Evolutionary conservation across 2,888 invertebrate species (phyloP), one percentile per base, ranked within the genome.

Genomic region (Drosophila nr. perissopoda): DNA sequence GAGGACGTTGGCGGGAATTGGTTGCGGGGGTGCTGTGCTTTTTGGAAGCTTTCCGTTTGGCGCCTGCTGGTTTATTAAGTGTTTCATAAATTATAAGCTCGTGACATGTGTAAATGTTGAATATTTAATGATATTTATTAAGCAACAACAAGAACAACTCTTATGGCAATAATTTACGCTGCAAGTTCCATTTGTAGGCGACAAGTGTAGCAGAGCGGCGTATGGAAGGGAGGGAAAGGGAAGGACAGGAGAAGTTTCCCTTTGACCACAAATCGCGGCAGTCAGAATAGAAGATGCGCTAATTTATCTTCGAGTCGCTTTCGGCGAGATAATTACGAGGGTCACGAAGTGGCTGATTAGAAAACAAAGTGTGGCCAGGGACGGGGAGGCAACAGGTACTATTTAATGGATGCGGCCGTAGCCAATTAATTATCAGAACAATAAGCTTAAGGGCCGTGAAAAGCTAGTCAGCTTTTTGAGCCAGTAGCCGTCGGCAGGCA

Each of bases 191-290:
- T 16, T 46, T 25, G 46, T 25, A 4, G 25, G 4, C 7, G 16
- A 46, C 42, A 21, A 21, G 11, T 5, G 21, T 11, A 21, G 21
- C 40, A 42, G 42, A 21, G 2, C 11, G 42, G 11, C 1, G 11
- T 21, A 2, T 25, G 10, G 4, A 2, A 1, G 49, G 27, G 27
- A 33, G 18, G 27, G 1, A 49, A 49, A 18, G 18, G 16, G 10
- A 29, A 13, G 34, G 4, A 53, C n/a, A 36, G 33, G 5, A 21
- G n/a, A 16, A 25, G 16, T 42, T 48, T 46, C 49, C 42, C 57
- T 62, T 83, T 83, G 82, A 84, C 81, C 81, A 67, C 81, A 84
- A 82, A 84, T 82, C 64, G 80, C 82, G 62, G 51, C n/a, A 52
- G 82, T 85, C 81, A 82, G 82, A 82, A 76, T 75, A 67, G 66